A percentile compares a stretch with the other conserved stretches of the same genome.
Conservation (phyloP, 2,888 invertebrate species). For the Lacanobia wlatinum region DNA sequence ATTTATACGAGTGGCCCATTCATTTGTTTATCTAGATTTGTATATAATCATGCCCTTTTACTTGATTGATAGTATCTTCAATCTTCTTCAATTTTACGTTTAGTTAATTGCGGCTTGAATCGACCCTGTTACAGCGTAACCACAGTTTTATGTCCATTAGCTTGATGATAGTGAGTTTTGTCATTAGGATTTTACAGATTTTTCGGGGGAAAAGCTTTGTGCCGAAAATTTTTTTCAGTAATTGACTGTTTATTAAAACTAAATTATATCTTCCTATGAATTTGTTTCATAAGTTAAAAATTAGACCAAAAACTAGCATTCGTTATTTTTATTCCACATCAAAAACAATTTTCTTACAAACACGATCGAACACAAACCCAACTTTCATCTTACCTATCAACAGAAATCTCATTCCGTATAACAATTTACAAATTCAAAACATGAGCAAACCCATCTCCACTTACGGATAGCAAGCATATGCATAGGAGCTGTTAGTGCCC, state of each 20-base stretch:
- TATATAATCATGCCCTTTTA: slow-evolving; percentile 86
- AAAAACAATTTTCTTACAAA: background rate
- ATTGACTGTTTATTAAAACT: background rate
- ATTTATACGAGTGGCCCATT: slow-evolving; percentile 87
- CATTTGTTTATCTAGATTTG: slow-evolving; percentile 89
- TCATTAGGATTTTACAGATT: slow-evolving; percentile 60
- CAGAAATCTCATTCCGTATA: slow-evolving; percentile 61
- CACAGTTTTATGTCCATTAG: slow-evolving; percentile 75
- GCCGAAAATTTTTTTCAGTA: background rate
- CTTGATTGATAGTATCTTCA: slow-evolving; percentile 86
- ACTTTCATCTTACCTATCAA: slow-evolving; percentile 33
- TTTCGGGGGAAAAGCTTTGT: slow-evolving; percentile 14
- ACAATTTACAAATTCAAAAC: slow-evolving; percentile 71
- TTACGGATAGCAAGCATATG: slow-evolving; percentile 77
- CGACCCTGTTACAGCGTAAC: slow-evolving; percentile 70
- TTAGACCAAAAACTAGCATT: too few relatives aligned
- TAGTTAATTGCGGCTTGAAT: slow-evolving; percentile 80
- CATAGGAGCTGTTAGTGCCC: slow-evolving; percentile 84
- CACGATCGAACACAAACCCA: slow-evolving; percentile 20
- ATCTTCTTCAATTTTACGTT: slow-evolving; percentile 83
- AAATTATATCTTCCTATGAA: too few relatives aligned
- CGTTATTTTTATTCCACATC: background rate
- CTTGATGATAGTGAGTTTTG: slow-evolving; percentile 72
- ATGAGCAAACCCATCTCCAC: slow-evolving; percentile 74
- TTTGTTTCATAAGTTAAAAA: too few relatives aligned